Evolutionary conservation across 92 coral and sea anemone species (phyloP), one percentile per base, ranked within the genome.

Genomic region (Palythoa grandiflora): DNA sequence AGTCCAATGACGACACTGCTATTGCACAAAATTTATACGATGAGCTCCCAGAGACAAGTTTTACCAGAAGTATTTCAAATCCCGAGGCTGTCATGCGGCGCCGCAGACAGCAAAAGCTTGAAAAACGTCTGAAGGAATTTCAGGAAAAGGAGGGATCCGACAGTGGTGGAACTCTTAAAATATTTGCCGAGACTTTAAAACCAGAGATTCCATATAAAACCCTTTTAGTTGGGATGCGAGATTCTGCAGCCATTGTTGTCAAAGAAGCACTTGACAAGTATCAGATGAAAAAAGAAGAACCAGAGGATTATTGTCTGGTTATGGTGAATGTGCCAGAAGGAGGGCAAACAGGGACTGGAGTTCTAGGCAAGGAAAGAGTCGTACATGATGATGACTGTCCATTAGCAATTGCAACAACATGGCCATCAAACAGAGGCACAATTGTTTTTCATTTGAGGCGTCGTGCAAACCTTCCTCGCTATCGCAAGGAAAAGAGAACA

Each of bases 181-280:
- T 97, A 70, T 97, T 97, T 94, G 99, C 99, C 2, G 96, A 93
- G 70, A 97, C 98, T 44, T 79, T 97, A 17, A 94, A 97, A 66
- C 99, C 98, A 2, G 98, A 97, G 79, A 97, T 94, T 20, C 99
- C 99, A 0, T 97, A 97, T 73, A 97, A 97, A 85, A 97, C 99
- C 28, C 91, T 97, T 15, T 88, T 97, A 77, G 95, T 96, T 38
- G 92, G 97, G 19, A 96, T 93, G 88, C 94, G 94, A 86, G 98
- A 93, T 79, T 89, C 97, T 5, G 94, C 99, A 9, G 88, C 95
- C 13, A 77, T 88, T 85, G 95, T 97, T 7, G 93, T 97, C 50
- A 97, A 94, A 71, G 96, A 93, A 60, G 98, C 99, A 7, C 75
- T 97, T 75, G 94, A 96, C 50, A 97, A 97, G 73, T 97, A 97